A percentile compares a stretch with the other conserved stretches of the same genome.
Conservation (phyloP, 2,888 invertebrate genomes). For the Drosophila flavopinicola region DNA sequence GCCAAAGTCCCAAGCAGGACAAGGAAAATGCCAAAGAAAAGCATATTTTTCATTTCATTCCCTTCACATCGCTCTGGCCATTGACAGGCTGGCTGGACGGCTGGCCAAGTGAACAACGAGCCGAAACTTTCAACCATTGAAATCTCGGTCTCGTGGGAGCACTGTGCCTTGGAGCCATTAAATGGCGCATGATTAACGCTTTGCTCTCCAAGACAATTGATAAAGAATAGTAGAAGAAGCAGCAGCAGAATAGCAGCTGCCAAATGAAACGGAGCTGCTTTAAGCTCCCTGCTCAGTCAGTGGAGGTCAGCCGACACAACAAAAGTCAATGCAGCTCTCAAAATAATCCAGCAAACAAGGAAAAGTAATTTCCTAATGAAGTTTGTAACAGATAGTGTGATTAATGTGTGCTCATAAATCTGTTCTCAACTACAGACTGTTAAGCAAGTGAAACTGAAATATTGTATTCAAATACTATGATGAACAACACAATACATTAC, state of each 20-base stretch:
- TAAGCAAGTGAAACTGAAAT: background rate
- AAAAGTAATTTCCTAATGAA: slow-evolving; percentile 14
- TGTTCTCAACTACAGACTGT: background rate
- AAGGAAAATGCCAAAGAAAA: slow-evolving; percentile 1
- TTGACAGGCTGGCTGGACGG: slow-evolving; percentile 34
- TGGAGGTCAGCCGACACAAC: background rate
- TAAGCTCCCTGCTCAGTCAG: slow-evolving; percentile 13
- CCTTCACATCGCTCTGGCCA: slow-evolving; percentile 41
- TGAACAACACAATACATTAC: too few species aligned
- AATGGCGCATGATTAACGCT: slow-evolving; percentile 79
- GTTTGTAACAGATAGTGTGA: slow-evolving; percentile 32
- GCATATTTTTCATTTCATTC: slow-evolving; percentile 69
- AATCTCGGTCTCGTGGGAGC: slow-evolving; percentile 67
- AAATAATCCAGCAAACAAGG: slow-evolving; percentile 5
- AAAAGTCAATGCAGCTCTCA: slow-evolving; percentile 35
- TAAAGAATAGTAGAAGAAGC: slow-evolving; percentile 58
- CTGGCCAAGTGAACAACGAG: slow-evolving; percentile 36
- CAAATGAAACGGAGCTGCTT: slow-evolving; percentile 18
- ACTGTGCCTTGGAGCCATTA: slow-evolving; percentile 60
- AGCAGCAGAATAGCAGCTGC: slow-evolving; percentile 19
- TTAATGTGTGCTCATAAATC: slow-evolving; percentile 25
- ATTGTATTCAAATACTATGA: background rate
- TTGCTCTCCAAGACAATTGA: slow-evolving; percentile 74
- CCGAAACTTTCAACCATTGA: slow-evolving; percentile 68
- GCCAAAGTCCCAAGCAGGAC: slow-evolving; percentile 19